Evolutionary conservation across 2,797 vertebrate genomes (phyloP).

Genomic region (Sebastes minor): DNA sequence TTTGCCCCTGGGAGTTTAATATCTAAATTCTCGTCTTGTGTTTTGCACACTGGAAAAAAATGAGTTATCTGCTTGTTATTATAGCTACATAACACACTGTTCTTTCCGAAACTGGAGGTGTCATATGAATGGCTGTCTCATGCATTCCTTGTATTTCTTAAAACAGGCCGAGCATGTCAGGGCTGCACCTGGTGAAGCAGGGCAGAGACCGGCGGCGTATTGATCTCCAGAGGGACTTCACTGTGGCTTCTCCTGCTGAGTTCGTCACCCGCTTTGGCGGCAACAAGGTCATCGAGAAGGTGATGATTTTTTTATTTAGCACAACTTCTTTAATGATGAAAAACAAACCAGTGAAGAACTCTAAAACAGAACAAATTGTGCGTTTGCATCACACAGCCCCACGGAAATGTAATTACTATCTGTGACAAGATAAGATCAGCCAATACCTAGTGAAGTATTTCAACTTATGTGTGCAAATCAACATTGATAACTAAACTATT

Average conservation of each 20-base stretch:
- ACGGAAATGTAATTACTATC: neutral
- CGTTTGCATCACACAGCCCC: neutral
- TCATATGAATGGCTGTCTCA: neutral
- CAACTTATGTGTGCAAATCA: neutral
- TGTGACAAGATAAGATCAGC: neutral
- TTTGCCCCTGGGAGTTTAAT: neutral
- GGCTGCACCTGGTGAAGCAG: conserved; percentile 94
- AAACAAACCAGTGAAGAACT: neutral
- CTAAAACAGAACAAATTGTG: neutral
- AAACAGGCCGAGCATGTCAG: conserved; percentile 96
- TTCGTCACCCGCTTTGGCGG: conserved; percentile 98
- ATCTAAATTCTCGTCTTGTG: neutral
- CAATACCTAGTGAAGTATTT: neutral
- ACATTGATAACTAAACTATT: neutral
- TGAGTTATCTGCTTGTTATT: neutral
- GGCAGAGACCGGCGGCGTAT: conserved; percentile 93
- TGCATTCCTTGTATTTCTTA: conserved; percentile 12
- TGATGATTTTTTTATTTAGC: conserved; percentile 39
- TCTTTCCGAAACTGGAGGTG: neutral
- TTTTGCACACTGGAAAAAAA: neutral
- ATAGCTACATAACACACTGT: fast-evolving
- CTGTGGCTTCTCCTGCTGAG: conserved; percentile 97
- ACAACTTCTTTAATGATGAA: neutral
- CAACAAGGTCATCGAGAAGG: conserved; percentile 98
- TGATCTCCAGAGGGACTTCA: conserved; percentile 96